Conservation (phyloP, 1,140 invertebrate genomes). For the Sminthurinus signatus region DNA sequence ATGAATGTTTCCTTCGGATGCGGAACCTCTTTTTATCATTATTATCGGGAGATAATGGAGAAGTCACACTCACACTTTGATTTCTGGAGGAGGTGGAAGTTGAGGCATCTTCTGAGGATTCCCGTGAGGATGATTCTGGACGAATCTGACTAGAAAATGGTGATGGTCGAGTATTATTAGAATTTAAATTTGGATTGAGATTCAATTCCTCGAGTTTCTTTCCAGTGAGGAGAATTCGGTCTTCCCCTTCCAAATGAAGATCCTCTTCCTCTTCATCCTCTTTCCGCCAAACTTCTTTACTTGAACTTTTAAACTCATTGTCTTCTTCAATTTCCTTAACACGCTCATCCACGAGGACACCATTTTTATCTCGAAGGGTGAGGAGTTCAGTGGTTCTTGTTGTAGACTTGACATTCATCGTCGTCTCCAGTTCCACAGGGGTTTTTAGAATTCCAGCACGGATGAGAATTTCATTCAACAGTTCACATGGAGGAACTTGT, state of each 20-base stretch:
- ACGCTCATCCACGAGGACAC: conserved; percentile 62
- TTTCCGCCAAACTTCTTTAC: conserved; percentile 27
- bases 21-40: neutral
- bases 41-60: neutral
- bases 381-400: conserved; percentile 68
- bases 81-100: neutral
- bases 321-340: conserved; percentile 65
- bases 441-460: conserved; percentile 60
- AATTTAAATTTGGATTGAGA: neutral
- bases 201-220: no score
- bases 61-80: conserved; percentile 3
- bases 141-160: no score
- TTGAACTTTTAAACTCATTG: conserved; percentile 22
- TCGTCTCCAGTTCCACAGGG: conserved; percentile 65
- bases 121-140: no score
- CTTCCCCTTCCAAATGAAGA: no score
- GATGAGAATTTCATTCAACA: conserved; percentile 63
- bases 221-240: no score
- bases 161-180: neutral
- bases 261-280: conserved; percentile 7
- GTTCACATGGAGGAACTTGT: conserved; percentile 55
- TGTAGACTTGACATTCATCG: conserved; percentile 63
- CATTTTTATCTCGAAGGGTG: conserved; percentile 57
- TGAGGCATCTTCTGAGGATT: neutral
- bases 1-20: neutral